Evolutionary conservation across 2,797 vertebrate genomes (phyloP), one percentile per base, ranked within the genome.

Genomic region (Clarias laeviceps): DNA sequence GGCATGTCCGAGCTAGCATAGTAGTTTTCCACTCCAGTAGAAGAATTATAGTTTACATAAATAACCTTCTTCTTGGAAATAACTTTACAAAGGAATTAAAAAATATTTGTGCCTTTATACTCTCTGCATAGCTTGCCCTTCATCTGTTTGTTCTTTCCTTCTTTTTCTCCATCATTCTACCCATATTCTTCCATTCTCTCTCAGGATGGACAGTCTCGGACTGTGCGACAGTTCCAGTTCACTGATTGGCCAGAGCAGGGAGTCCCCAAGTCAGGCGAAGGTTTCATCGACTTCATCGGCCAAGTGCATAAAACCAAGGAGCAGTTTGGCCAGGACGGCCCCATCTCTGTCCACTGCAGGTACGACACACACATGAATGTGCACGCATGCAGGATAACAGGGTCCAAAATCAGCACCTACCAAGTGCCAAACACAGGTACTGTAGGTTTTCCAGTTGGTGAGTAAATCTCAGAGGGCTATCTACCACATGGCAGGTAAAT

Each of bases 251-350:
- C 98, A 0, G 98, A 99, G 69, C 98, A 99, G 91, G 98, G 98
- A 0, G 98, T 99, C 89, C 98, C 98, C 87, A 99, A 99, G 91
- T 98, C 98, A 0, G 98, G 98, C 45, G 98, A 99, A 92, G 98
- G 98, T 37, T 99, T 99, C 85, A 99, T 99, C 0, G 98, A 99
- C 90, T 99, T 99, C 92, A 99, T 99, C 0, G 98, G 98, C 61
- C 98, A 99, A 91, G 98, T 99, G 78, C 98, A 99, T 91, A 99
- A 99, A 96, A 99, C 98, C 90, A 99, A 99, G 97, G 98, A 99
- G 90, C 98, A 99, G 95, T 99, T 99, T 62, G 98, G 98, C 84
- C 98, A 99, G 91, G 98, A 99, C 0, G 98, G 98, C 14, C 98
- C 98, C 18, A 99, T 99, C 92, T 97, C 98, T 80, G 98, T 99